Conservation (phyloP, 2,113 vertebrate species). For the Sebastes fasciatus region DNA sequence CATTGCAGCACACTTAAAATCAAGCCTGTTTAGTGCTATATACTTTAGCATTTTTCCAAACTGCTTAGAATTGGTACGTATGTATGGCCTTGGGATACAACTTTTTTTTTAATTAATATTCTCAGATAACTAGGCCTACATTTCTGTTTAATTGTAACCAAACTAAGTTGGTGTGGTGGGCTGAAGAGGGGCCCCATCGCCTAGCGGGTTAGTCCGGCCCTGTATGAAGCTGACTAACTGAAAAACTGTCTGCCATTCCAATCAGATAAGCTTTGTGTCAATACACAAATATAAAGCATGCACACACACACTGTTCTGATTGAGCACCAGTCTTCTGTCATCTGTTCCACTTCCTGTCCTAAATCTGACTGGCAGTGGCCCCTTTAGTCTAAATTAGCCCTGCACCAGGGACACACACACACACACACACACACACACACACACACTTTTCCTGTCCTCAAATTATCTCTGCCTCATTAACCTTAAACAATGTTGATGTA, state of each 20-base stretch:
- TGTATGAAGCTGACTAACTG: background rate
- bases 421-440: constrained; percentile 21
- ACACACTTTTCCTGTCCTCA: constrained; percentile 41
- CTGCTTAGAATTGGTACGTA: no score
- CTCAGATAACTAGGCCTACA: background rate
- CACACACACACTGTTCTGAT: constrained; percentile 2
- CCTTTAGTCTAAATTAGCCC: constrained; percentile 77
- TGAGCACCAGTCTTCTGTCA: constrained; percentile 26
- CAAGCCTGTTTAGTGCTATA: background rate
- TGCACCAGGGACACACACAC: constrained; percentile 51
- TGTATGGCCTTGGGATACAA: background rate
- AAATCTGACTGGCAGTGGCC: constrained; percentile 71
- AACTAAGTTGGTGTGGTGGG: background rate
- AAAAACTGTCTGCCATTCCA: background rate
- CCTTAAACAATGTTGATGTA: constrained; percentile 55
- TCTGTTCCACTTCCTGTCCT: constrained; percentile 75
- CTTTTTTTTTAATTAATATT: background rate
- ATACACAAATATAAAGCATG: background rate
- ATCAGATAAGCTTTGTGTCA: background rate
- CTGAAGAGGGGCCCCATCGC: background rate
- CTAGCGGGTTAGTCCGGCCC: background rate
- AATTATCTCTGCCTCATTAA: constrained; percentile 67
- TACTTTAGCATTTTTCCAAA: background rate
- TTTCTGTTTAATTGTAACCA: background rate
- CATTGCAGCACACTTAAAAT: background rate